These are phyloP conservation scores for Drosophila imparisetae DNA, from an alignment of 2,888 invertebrate species.

Conservation along the genomic window DNA sequence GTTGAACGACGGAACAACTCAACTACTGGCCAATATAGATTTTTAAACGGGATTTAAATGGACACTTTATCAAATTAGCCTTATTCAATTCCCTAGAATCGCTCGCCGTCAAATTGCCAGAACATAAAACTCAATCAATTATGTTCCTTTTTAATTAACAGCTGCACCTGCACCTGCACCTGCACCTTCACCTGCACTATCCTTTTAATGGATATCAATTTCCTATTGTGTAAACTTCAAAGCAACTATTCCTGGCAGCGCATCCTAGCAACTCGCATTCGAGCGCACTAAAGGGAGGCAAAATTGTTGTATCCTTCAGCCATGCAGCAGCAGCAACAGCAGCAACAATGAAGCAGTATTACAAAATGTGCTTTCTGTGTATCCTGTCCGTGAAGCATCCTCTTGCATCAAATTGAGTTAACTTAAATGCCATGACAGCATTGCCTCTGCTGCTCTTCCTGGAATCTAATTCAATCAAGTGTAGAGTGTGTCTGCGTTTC, in stretches of 20 bases:
- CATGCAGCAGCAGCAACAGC: not conserved
- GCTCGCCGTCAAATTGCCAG: not conserved
- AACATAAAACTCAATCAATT: constrained; percentile 40
- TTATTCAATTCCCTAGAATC: not conserved
- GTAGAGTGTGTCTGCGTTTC: constrained; percentile 34
- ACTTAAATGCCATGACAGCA: constrained; percentile 20
- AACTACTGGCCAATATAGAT: not conserved
- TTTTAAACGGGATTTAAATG: not conserved
- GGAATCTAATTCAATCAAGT: constrained; percentile 48
- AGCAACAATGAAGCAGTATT: constrained; percentile 3
- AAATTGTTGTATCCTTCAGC: not conserved
- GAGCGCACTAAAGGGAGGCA: not conserved
- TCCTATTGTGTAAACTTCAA: constrained; percentile 18
- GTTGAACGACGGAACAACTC: not conserved
- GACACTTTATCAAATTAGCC: not conserved
- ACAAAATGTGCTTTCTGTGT: not conserved
- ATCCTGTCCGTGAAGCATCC: constrained; percentile 12
- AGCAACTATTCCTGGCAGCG: constrained; percentile 5
- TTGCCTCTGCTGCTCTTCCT: constrained; percentile 3
- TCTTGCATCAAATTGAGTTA: constrained; percentile 37
- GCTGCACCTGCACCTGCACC: constrained; percentile 25
- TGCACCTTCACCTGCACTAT: constrained; percentile 15
- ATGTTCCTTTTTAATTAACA: constrained; percentile 26
- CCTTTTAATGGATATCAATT: constrained; percentile 3
- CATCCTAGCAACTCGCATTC: not conserved